Base-by-base conservation (phyloP, 2,888 invertebrate species). In the Uloborus plumipes region DNA sequence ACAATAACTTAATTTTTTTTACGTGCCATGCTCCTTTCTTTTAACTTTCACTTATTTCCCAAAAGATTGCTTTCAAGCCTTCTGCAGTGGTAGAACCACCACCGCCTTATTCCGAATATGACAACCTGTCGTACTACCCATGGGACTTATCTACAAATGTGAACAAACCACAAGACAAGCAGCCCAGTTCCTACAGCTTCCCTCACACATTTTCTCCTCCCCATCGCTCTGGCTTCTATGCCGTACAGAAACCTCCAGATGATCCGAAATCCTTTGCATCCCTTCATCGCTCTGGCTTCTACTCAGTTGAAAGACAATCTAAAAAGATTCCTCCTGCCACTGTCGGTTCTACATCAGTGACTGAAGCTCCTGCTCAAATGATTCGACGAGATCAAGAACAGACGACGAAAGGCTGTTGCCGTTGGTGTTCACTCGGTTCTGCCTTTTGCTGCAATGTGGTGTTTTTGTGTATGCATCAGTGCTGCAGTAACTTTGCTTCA, bases 91-190 rank as follows among this genome's bases (percentile, higher is more conserved):
- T 67, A 55, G 61, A 67, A 64, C 64, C 64, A 55, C 79, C 79
- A 16, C 73, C 69, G 0, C 79, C 79, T 13, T 80, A 80, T n/a
- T 72, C 73, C 6, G 79, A 80, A 15, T 80, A 80, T 62, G 79
- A 80, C 69, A 80, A 80, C 53, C 73, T 72, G 73, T 62, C 73
- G 11, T 80, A 73, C 49, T 53, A 66, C 22, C 53, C 58, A 6
- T 26, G 47, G n/a, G 66, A 71, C 47, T 39, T 39, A 11, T 22
- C 67, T 20, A 72, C 73, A 26, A 18, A 39, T 20, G 47, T 50
- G 20, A 3, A 61, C 20, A 61, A 47, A 49, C 3, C 55, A n/a
- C 20, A 59, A 61, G 59, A 69, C 49, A 66, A 66, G 11, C 26
- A 39, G 6, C 70, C 50, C 6, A 72, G 51, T 49, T 79, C 78